These are phyloP conservation scores for Lagopus muta DNA, from an alignment of 2,113 vertebrate species.

Conservation along the genomic window DNA sequence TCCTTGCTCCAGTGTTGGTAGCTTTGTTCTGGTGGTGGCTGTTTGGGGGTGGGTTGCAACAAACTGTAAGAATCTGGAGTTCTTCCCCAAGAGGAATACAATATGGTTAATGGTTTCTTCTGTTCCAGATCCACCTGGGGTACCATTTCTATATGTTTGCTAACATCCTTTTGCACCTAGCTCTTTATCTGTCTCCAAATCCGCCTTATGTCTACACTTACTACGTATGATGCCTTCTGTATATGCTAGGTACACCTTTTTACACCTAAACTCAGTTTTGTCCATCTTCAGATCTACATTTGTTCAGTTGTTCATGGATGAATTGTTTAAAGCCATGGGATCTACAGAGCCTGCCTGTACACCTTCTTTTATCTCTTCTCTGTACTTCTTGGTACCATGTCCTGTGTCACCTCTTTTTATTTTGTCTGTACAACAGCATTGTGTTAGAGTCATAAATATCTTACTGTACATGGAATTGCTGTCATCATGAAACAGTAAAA, in stretches of 20 bases:
- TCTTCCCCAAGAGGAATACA: neutral
- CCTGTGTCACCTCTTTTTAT: neutral
- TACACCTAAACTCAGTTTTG: neutral
- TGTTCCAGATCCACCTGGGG: neutral
- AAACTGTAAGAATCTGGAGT: neutral
- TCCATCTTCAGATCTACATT: neutral
- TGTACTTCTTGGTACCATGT: neutral
- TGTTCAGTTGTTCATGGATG: neutral
- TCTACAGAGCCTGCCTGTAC: neutral
- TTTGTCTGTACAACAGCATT: neutral
- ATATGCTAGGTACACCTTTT: neutral
- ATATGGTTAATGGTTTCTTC: neutral
- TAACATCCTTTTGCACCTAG: neutral
- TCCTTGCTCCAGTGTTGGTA: neutral
- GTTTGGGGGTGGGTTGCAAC: neutral
- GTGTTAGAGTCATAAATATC: neutral
- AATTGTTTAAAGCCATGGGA: neutral
- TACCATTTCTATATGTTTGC: neutral
- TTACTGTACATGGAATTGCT: neutral
- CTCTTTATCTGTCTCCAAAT: neutral
- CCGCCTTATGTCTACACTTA: neutral
- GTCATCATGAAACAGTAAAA: neutral
- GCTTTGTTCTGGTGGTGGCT: neutral
- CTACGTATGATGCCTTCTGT: neutral
- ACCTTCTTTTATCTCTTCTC: too few species aligned